phyloP scores from a whole-genome alignment of 2,113 vertebrate species.

The Myxocyprinus asiaticus region DNA sequence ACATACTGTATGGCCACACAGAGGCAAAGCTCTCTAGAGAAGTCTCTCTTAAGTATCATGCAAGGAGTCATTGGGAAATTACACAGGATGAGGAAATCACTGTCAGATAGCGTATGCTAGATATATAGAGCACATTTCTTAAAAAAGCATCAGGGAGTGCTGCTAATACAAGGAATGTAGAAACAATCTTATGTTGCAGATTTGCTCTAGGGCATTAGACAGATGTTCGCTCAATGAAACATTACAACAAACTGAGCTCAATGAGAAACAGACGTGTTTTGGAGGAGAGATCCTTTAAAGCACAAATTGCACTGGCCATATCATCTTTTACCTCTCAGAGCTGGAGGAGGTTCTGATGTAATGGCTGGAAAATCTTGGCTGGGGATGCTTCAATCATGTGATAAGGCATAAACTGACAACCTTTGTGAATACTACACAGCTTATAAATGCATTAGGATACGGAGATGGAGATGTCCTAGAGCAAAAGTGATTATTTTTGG shows the following conservation, averaged over 20 bases:
- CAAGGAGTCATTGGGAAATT: constrained; percentile 63
- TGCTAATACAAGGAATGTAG: constrained; percentile 50
- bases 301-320: constrained; percentile 24
- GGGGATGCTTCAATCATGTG: constrained; percentile 49
- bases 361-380: constrained; percentile 44
- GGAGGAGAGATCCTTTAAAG: constrained; percentile 9
- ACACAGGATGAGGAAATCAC: constrained; percentile 70
- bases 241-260: constrained; percentile 44
- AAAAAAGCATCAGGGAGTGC: constrained; percentile 55
- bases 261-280: constrained; percentile 27
- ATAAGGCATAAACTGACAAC: constrained; percentile 33
- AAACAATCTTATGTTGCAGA: constrained; percentile 33
- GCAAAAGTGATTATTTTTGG: constrained; percentile 51
- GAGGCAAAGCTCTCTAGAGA: no score
- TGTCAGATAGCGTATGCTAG: constrained; percentile 70
- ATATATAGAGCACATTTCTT: constrained; percentile 50
- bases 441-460: constrained; percentile 57
- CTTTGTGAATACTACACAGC: constrained; percentile 47
- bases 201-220: background rate
- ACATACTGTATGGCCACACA: no score
- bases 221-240: constrained; percentile 49
- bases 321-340: constrained; percentile 32
- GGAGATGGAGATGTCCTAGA: constrained; percentile 51
- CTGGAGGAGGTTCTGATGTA: constrained; percentile 46
- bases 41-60: no score